Evolutionary conservation across 2,113 vertebrate genomes (phyloP).

Genomic region (Spermophilus dauricus): DNA sequence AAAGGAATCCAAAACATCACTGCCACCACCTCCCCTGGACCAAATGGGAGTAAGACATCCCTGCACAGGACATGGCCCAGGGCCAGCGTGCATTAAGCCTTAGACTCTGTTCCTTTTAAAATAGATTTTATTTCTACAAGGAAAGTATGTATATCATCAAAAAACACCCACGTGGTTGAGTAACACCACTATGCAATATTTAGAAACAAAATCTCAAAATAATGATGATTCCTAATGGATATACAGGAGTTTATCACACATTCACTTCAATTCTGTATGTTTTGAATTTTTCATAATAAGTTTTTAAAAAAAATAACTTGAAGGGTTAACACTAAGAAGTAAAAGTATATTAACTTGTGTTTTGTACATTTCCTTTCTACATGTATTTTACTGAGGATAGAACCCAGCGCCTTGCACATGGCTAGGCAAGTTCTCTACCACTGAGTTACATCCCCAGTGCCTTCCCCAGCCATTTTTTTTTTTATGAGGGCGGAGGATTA

Average conservation of each 20-base stretch:
- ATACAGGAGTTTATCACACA: background rate
- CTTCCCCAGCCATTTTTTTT: no score
- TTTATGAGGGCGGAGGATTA: no score
- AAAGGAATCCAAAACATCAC: background rate
- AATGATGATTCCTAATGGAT: background rate
- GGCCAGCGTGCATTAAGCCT: background rate
- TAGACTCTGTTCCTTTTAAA: background rate
- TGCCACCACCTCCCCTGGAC: rapidly evolving
- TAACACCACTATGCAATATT: background rate
- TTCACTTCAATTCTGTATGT: background rate
- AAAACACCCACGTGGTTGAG: background rate
- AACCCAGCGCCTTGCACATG: background rate
- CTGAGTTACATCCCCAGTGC: no score
- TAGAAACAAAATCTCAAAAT: background rate
- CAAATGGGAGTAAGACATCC: background rate
- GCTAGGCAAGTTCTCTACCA: background rate
- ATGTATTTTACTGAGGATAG: background rate
- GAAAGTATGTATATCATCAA: background rate
- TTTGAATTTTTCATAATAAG: background rate
- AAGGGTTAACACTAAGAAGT: conserved; percentile 7
- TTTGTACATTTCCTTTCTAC: background rate
- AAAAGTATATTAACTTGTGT: background rate
- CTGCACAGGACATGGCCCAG: background rate
- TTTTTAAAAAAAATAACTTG: background rate
- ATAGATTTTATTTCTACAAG: background rate